A percentile compares a stretch with the other conserved stretches of the same genome.
Evolutionary conservation across 2,113 vertebrate genomes (phyloP).

Genomic region (Cairina moschata): DNA sequence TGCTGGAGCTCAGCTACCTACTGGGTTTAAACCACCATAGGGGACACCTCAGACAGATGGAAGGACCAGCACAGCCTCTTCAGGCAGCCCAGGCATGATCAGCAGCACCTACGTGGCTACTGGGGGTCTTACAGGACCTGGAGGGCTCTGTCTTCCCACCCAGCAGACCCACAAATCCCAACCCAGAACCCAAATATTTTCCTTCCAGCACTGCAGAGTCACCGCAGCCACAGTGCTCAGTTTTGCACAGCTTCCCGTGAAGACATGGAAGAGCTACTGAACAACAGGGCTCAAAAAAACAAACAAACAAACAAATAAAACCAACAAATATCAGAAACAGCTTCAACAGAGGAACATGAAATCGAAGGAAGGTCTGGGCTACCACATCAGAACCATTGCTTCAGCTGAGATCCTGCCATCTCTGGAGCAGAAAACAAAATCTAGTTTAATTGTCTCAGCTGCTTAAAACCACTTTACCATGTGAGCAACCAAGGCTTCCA

Average conservation of each 20-base stretch:
- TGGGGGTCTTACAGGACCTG: not conserved
- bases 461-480: not conserved
- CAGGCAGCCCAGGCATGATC: not conserved
- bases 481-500: not conserved
- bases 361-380: not conserved
- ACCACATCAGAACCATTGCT: rapidly evolving
- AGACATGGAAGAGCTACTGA: not conserved
- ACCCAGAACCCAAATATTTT: not conserved
- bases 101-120: not conserved
- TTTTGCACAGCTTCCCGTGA: not conserved
- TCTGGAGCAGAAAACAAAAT: not conserved
- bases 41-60: not conserved
- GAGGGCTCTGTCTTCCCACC: not conserved
- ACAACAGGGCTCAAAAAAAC: not conserved
- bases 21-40: not conserved
- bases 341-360: not conserved
- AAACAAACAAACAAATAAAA: too few relatives aligned
- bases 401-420: not conserved
- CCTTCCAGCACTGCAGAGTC: not conserved
- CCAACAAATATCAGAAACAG: not conserved
- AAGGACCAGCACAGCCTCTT: not conserved
- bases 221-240: rapidly evolving
- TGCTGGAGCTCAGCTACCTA: too few relatives aligned
- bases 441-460: not conserved
- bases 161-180: too few relatives aligned